These are phyloP conservation scores for Ctenopoma kingsleyae DNA, from an alignment of 2,797 vertebrate species.

Conservation along the genomic window DNA sequence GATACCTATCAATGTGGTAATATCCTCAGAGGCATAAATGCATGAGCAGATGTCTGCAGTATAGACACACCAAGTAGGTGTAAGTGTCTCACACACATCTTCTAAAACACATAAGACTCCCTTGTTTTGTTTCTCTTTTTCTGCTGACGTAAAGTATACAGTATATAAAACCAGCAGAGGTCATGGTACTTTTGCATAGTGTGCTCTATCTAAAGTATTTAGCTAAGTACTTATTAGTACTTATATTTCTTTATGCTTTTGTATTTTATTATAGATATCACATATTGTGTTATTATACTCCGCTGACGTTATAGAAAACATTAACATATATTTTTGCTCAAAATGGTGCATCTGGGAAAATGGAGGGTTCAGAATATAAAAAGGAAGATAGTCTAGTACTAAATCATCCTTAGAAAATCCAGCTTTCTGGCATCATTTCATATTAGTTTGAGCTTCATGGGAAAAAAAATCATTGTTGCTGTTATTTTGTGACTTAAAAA, in stretches of 20 bases:
- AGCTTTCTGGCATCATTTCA: slow-evolving; percentile 11
- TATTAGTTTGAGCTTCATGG: slow-evolving; percentile 4
- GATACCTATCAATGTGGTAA: slow-evolving; percentile 64
- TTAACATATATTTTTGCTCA: not conserved
- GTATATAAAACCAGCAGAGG: not conserved
- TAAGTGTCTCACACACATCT: not conserved
- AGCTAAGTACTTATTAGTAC: too few species aligned
- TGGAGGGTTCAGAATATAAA: slow-evolving; percentile 9
- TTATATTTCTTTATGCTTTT: not conserved
- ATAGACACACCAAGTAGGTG: slow-evolving; percentile 15
- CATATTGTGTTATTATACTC: too few species aligned
- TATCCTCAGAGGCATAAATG: slow-evolving; percentile 66
- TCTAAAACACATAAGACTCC: not conserved
- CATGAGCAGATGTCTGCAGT: slow-evolving; percentile 66
- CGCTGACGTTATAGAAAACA: too few species aligned
- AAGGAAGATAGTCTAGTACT: slow-evolving; percentile 1
- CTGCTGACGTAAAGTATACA: not conserved
- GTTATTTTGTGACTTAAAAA: slow-evolving; percentile 20
- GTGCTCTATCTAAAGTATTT: not conserved
- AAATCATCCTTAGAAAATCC: slow-evolving; percentile 17
- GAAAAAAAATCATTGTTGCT: slow-evolving; percentile 9
- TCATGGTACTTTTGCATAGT: slow-evolving; percentile 3
- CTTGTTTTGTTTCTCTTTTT: not conserved
- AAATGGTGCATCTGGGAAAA: slow-evolving; percentile 25
- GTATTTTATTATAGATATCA: slow-evolving; percentile 7